Conservation (phyloP, 2,797 vertebrate genomes). For the Lindbergichthys nudifrons region DNA sequence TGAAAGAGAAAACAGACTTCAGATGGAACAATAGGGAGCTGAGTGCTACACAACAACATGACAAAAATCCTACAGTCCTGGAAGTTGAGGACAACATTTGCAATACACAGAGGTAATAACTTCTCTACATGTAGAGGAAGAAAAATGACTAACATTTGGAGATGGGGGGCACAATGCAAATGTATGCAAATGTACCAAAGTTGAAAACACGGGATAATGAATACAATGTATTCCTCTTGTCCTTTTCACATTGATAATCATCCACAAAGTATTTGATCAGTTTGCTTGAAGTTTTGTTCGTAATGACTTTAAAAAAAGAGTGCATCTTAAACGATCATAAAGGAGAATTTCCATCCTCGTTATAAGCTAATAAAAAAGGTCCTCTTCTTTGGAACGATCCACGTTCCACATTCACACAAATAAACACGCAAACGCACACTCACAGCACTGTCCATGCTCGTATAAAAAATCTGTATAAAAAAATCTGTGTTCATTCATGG, state of each 20-base stretch:
- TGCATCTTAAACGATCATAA: slow-evolving; percentile 48
- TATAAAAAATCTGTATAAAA: slow-evolving; percentile 78
- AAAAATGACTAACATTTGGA: slow-evolving; percentile 37
- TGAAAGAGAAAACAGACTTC: slow-evolving; percentile 13
- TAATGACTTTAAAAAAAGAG: slow-evolving; percentile 13
- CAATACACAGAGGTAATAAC: slow-evolving; percentile 43
- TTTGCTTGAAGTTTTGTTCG: slow-evolving; percentile 44
- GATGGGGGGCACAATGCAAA: slow-evolving; percentile 45
- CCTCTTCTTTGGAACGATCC: slow-evolving; percentile 72
- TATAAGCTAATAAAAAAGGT: slow-evolving; percentile 52
- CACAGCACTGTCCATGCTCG: slow-evolving; percentile 58
- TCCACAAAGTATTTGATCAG: slow-evolving; percentile 29
- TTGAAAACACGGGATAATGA: slow-evolving; percentile 14
- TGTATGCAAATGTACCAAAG: slow-evolving; percentile 64
- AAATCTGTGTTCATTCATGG: slow-evolving; percentile 53
- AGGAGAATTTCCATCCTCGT: slow-evolving; percentile 55
- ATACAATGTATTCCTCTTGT: slow-evolving; percentile 25
- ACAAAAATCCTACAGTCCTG: slow-evolving; percentile 62
- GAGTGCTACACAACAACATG: slow-evolving; percentile 76
- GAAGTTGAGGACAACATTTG: slow-evolving; percentile 38
- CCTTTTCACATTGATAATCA: slow-evolving; percentile 16
- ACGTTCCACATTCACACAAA: slow-evolving; percentile 68
- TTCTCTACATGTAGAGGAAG: slow-evolving; percentile 64
- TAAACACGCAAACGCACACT: slow-evolving; percentile 54
- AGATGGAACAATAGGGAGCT: slow-evolving; percentile 40